Evolutionary conservation across 2,888 invertebrate species (phyloP).

Genomic region (Luperina testacea): DNA sequence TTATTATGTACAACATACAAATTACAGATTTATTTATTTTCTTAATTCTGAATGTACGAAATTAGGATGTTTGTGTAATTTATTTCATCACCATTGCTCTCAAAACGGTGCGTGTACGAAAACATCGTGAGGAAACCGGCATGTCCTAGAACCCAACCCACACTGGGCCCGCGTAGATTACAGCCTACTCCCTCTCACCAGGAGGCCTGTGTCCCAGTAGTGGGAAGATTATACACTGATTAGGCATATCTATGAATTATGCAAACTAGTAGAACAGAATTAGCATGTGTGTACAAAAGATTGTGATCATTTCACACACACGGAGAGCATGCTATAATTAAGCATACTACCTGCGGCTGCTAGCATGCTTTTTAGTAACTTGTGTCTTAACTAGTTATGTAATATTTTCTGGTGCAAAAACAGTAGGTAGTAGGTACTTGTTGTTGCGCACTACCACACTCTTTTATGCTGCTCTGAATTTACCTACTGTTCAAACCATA

Average conservation of each 20-base stretch:
- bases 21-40: background rate
- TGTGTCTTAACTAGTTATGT: background rate
- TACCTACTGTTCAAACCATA: background rate
- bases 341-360: too few species aligned
- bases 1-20: background rate
- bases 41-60: background rate
- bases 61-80: too few species aligned
- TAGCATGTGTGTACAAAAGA: background rate
- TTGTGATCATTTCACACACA: background rate
- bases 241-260: background rate
- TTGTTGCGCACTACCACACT: background rate
- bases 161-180: too few species aligned
- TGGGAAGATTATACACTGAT: background rate
- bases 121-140: background rate
- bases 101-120: background rate
- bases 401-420: too few species aligned
- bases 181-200: background rate
- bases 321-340: background rate
- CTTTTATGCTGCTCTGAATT: background rate
- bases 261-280: background rate
- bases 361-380: background rate
- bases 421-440: background rate
- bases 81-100: too few species aligned
- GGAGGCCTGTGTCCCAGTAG: background rate
- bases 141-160: background rate